Evolutionary conservation across 1,140 invertebrate genomes (phyloP), one percentile per base, ranked within the genome.

Genomic region (Periplaneta americana): DNA sequence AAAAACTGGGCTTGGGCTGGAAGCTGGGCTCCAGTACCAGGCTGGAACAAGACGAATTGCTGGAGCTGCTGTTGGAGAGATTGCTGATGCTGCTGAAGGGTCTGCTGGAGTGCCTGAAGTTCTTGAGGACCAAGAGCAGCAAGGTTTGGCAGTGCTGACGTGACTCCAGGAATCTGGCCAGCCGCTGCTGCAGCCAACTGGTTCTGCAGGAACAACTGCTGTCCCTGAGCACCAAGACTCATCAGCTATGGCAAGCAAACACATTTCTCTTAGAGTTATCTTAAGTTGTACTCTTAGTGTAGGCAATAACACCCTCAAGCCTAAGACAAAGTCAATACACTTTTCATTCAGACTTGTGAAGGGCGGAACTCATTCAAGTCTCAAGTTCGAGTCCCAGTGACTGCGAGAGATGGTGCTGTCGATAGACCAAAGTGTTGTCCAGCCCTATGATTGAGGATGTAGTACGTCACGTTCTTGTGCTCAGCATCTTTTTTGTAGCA

Each of bases 41-140:
- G 89, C 83, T 93, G 93, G 84, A 95, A 91, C 87, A 95, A 91
- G 2, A 94, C 91, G 78, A 95, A 91, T 84, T 95, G 94, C 84
- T 95, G 94, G 36, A 95, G 86, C 76, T 92, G 91, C 74, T 93
- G 93, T 80, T 92, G 91, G 10, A 93, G 84, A 57, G 89, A 90
- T 74, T 92, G 91, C 34, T 92, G 89, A 82, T 93, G 92, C 81
- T 93, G 93, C 77, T 93, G 90, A 13, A 93, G 88, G 34, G 90
- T 91, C 48, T 93, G 91, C 32, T 94, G 92, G 10, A 95, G 85
- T 13, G 92, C 91, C 83, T 92, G 91, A 17, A 94, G 88, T 79
- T 94, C 92, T 83, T 92, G 91, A 2, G 90, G 87, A 37, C 91
- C 90, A 15, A 93, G 87, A 4, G 86, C 85, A 10, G 89, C 87